Conservation (phyloP, 1,140 invertebrate species). For the Metaphire vulgaris region DNA sequence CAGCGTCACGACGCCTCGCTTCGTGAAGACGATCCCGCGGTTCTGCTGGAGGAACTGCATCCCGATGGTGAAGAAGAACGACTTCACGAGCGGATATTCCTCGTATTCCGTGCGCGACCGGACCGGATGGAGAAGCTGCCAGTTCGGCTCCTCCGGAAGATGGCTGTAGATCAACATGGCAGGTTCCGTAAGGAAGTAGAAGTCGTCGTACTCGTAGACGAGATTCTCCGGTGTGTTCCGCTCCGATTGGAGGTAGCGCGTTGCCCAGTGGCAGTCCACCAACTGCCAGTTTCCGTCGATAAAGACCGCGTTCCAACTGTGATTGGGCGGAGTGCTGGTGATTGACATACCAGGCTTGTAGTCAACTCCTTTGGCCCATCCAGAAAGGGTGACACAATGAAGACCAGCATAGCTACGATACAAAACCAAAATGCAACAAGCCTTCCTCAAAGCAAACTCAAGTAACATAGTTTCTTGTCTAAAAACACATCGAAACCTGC, state of each 20-base stretch:
- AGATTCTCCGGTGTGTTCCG: constrained; percentile 49
- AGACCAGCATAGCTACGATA: constrained; percentile 80
- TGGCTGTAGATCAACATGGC: constrained; percentile 51
- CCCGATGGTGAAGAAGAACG: constrained; percentile 52
- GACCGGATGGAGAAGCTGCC: constrained; percentile 45
- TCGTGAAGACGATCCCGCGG: constrained; percentile 40
- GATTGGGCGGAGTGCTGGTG: constrained; percentile 47
- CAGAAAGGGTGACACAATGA: constrained; percentile 96
- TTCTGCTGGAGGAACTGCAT: constrained; percentile 52
- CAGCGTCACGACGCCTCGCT: constrained; percentile 44
- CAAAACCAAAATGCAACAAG: constrained; percentile 26
- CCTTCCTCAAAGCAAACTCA: no score
- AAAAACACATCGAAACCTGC: no score
- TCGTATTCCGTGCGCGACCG: constrained; percentile 46
- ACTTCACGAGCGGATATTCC: constrained; percentile 51
- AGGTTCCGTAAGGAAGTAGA: constrained; percentile 53
- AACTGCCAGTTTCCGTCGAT: constrained; percentile 52
- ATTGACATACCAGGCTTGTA: constrained; percentile 72
- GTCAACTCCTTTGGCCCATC: constrained; percentile 95
- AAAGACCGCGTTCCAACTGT: constrained; percentile 52
- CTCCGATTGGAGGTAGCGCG: constrained; percentile 46
- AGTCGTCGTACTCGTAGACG: constrained; percentile 53
- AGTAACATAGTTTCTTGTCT: no score
- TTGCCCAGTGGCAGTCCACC: constrained; percentile 52
- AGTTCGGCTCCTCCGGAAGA: constrained; percentile 48